phyloP scores from a whole-genome alignment of 2,797 vertebrate species.

The Ptychobarbus kaznakovi region DNA sequence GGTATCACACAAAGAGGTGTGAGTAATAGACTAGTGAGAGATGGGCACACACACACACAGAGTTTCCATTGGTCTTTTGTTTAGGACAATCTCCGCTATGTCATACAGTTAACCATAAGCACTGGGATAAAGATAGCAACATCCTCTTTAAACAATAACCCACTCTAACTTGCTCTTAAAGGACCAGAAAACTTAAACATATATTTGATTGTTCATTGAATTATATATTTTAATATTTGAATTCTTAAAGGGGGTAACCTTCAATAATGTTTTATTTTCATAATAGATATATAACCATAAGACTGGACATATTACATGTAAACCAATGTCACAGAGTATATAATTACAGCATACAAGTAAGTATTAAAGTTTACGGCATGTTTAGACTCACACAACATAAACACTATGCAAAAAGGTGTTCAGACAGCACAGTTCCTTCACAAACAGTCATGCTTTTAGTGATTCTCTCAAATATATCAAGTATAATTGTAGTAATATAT shows the following conservation, averaged over 20 bases:
- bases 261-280: neutral
- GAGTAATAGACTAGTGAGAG: conserved; percentile 20
- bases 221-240: conserved; percentile 1
- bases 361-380: neutral
- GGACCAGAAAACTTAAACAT: neutral
- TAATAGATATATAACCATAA: neutral
- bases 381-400: conserved; percentile 18
- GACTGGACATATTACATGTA: neutral
- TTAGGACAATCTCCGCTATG: conserved; percentile 20
- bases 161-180: conserved; percentile 3
- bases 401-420: conserved; percentile 12
- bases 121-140: conserved; percentile 38
- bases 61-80: conserved; percentile 46
- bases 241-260: neutral
- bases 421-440: neutral
- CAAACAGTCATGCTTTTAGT: neutral
- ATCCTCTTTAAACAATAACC: conserved; percentile 44
- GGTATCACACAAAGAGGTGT: conserved; percentile 8
- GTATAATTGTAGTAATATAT: neutral
- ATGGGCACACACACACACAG: conserved; percentile 9
- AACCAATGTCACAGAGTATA: conserved; percentile 8
- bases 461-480: conserved; percentile 30
- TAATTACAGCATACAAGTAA: conserved; percentile 33
- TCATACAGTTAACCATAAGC: conserved; percentile 38
- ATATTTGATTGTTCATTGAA: neutral